A percentile compares a stretch with the other conserved stretches of the same genome.
phyloP scores from a whole-genome alignment of 92 coral and sea anemone species.

The Actinostola sp. region DNA sequence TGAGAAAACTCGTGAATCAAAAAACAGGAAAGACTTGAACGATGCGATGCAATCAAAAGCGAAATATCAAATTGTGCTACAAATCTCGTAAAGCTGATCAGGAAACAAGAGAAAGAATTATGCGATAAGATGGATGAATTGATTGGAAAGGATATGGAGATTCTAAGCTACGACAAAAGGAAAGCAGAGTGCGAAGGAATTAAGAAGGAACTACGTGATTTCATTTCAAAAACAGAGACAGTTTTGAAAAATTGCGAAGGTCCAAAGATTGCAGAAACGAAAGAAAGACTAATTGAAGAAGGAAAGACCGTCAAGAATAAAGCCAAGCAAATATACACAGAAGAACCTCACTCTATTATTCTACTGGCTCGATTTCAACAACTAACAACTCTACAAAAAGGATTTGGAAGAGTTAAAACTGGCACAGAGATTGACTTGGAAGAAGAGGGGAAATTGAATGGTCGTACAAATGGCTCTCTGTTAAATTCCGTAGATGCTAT shows the following conservation, averaged over 20 bases:
- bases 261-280: slow-evolving; percentile 17
- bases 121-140: slow-evolving; percentile 47
- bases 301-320: slow-evolving; percentile 25
- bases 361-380: slow-evolving; percentile 42
- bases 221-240: slow-evolving; percentile 15
- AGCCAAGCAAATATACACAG: slow-evolving; percentile 41
- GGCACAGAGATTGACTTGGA: slow-evolving; percentile 40
- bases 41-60: slow-evolving; percentile 31
- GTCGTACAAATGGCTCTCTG: not conserved
- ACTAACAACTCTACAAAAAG: slow-evolving; percentile 2
- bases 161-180: slow-evolving; percentile 33
- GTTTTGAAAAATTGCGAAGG: slow-evolving; percentile 24
- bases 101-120: slow-evolving; percentile 57
- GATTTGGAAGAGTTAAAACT: slow-evolving; percentile 41
- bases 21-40: slow-evolving; percentile 45
- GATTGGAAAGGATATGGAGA: slow-evolving; percentile 46
- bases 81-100: slow-evolving; percentile 50
- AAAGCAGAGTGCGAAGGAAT: slow-evolving; percentile 43
- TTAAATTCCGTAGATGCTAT: slow-evolving; percentile 15
- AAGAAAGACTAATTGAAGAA: slow-evolving; percentile 16
- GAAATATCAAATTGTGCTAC: slow-evolving; percentile 53
- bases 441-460: slow-evolving; percentile 1
- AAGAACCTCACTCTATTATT: slow-evolving; percentile 40
- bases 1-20: slow-evolving; percentile 45
- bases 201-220: slow-evolving; percentile 36